Evolutionary conservation across 2,797 vertebrate genomes (phyloP).

Genomic region (Phataginus tetradactyla): DNA sequence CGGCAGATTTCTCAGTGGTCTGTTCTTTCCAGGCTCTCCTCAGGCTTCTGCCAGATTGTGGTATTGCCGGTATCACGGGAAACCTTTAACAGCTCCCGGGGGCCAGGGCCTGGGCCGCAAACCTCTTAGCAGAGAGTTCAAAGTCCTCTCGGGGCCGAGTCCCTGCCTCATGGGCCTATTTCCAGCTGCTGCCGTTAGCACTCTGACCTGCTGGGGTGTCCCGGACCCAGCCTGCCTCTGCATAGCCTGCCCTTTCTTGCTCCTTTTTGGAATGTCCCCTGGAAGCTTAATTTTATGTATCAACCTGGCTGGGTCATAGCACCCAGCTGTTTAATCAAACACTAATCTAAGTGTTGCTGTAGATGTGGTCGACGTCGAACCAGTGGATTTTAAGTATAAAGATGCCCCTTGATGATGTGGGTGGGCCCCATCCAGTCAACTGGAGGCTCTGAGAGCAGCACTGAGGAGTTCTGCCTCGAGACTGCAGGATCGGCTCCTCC

Average conservation of each 20-base stretch:
- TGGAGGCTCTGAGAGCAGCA: background rate
- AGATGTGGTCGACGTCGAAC: background rate
- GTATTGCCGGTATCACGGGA: background rate
- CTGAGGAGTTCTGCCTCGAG: background rate
- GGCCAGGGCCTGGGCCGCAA: too few species aligned
- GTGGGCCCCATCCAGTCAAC: background rate
- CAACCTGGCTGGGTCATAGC: background rate
- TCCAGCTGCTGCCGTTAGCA: accelerated
- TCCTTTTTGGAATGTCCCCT: background rate
- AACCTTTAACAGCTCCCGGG: background rate
- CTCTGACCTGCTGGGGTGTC: too few species aligned
- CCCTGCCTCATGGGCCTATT: accelerated
- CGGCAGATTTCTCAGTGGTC: background rate
- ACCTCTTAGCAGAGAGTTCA: background rate
- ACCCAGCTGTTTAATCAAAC: background rate
- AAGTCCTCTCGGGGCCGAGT: background rate
- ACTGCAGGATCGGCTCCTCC: background rate
- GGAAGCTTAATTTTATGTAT: background rate
- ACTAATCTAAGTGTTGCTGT: background rate
- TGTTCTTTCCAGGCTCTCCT: background rate
- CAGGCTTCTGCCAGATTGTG: background rate
- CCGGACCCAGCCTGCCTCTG: background rate
- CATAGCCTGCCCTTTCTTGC: background rate
- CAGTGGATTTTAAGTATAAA: background rate
- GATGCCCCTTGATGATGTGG: background rate